Conservation (phyloP, 2,113 vertebrate species). For the Jacana jacana region DNA sequence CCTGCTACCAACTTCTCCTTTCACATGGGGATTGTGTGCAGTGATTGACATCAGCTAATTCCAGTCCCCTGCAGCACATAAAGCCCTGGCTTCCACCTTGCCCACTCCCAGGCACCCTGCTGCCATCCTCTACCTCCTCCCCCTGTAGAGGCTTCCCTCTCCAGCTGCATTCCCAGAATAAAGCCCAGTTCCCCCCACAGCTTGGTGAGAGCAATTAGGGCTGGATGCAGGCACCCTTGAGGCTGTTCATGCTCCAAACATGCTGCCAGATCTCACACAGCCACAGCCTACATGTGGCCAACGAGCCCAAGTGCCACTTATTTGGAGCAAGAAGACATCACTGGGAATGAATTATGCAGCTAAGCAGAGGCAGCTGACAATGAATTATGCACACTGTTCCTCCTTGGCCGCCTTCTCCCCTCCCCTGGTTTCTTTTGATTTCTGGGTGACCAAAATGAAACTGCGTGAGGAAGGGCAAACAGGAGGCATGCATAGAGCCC, state of each 20-base stretch:
- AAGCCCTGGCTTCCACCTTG: background rate
- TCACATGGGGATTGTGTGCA: rapidly evolving
- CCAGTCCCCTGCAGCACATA: background rate
- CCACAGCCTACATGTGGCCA: background rate
- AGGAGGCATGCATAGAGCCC: background rate
- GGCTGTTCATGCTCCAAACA: background rate
- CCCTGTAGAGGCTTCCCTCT: background rate
- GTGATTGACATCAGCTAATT: background rate
- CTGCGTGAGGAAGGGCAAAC: background rate
- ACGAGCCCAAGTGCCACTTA: background rate
- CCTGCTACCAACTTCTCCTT: background rate
- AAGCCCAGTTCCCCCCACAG: background rate
- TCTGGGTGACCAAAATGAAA: background rate
- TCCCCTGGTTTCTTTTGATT: background rate
- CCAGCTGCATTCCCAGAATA: rapidly evolving
- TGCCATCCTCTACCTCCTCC: rapidly evolving
- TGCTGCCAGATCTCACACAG: rapidly evolving
- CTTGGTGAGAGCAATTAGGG: background rate
- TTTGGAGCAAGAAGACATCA: background rate
- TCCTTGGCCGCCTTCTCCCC: rapidly evolving
- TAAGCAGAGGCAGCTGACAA: background rate
- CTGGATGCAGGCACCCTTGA: rapidly evolving
- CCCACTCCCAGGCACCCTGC: background rate
- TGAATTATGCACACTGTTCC: background rate
- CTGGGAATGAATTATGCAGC: background rate